These are phyloP conservation scores for Gisinianus flammeolus DNA, from an alignment of 2,888 invertebrate species.

Conservation along the genomic window DNA sequence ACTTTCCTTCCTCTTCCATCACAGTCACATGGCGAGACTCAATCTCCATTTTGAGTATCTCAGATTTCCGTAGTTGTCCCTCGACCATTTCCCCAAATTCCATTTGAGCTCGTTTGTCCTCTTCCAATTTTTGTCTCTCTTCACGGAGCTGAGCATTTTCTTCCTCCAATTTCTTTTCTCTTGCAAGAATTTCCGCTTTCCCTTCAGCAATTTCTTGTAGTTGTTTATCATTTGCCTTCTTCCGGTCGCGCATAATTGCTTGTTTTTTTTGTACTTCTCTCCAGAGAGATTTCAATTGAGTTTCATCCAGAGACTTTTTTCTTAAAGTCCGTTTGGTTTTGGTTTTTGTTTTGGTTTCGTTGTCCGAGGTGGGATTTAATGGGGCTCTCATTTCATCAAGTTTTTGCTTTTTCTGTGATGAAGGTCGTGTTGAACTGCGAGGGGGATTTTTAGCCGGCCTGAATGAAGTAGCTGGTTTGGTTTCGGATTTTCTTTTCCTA, in stretches of 20 bases:
- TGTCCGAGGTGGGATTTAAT: neutral
- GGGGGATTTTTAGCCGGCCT: too few relatives aligned
- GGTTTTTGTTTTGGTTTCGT: too few relatives aligned
- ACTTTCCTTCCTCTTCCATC: neutral
- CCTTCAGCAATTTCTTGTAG: too few relatives aligned
- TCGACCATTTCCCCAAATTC: neutral
- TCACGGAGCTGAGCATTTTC: neutral
- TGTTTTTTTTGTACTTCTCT: neutral
- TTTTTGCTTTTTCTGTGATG: too few relatives aligned
- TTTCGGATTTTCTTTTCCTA: too few relatives aligned
- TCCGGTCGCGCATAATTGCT: neutral
- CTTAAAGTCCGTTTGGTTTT: too few relatives aligned
- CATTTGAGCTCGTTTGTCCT: neutral
- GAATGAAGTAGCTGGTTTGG: too few relatives aligned
- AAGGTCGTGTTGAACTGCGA: too few relatives aligned
- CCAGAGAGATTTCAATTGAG: neutral
- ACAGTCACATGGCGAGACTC: neutral
- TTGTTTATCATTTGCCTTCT: too few relatives aligned
- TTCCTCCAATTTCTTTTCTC: too few relatives aligned
- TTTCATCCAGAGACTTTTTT: too few relatives aligned
- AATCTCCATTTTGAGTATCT: neutral
- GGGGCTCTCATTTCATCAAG: neutral
- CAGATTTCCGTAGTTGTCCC: neutral
- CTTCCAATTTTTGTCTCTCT: neutral
- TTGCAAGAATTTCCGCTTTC: too few relatives aligned